These are phyloP conservation scores for Apomyelois bistriatella DNA, from an alignment of 2,888 invertebrate genomes.

Conservation along the genomic window DNA sequence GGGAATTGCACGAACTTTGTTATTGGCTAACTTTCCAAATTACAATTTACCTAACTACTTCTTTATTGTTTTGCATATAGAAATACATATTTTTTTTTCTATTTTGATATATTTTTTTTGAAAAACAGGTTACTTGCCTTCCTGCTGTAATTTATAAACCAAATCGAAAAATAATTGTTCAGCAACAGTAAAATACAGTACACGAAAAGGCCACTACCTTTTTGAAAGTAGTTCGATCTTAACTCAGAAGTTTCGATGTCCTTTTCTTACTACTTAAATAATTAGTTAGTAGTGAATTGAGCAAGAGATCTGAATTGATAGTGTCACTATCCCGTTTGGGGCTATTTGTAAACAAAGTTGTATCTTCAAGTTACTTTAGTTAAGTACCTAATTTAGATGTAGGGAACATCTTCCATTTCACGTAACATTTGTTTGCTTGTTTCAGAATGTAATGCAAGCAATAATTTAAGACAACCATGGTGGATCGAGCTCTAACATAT, in stretches of 20 bases:
- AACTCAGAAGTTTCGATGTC: neutral
- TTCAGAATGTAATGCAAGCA: constrained; percentile 51
- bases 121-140: too few relatives aligned
- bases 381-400: neutral
- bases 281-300: neutral
- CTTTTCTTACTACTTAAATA: neutral
- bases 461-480: constrained; percentile 50
- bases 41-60: too few relatives aligned
- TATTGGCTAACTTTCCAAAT: too few relatives aligned
- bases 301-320: neutral
- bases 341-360: neutral
- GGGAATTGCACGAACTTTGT: too few relatives aligned
- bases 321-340: neutral
- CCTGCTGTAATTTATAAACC: too few relatives aligned
- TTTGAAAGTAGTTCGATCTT: neutral
- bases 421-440: constrained; percentile 24
- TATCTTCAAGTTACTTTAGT: neutral
- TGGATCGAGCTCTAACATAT: constrained; percentile 46
- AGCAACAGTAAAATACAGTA: too few relatives aligned
- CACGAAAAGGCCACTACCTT: too few relatives aligned
- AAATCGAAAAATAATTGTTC: too few relatives aligned
- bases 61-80: too few relatives aligned
- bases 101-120: too few relatives aligned
- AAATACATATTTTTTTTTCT: too few relatives aligned
- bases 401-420: constrained; percentile 14